Evolutionary conservation across 53 echinoderm and acorn worm genomes (phyloP), one percentile per base, ranked within the genome.

Genomic region (Crossaster papposus): DNA sequence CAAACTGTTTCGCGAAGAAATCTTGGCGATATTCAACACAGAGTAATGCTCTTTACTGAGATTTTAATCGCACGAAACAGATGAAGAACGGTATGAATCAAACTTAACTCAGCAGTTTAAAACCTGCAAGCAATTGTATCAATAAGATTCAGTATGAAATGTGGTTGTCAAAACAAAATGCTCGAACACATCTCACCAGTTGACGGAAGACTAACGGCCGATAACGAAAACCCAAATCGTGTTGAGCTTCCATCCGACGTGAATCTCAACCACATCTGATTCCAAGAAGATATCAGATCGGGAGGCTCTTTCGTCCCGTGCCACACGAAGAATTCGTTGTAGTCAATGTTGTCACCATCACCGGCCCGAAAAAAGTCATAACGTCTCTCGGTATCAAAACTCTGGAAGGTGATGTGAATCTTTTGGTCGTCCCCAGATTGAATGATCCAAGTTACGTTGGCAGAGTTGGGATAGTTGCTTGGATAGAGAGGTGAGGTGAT

Each of bases 191-290:
- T 44, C 44, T 44, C 44, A 44, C 44, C 44, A 1, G 44, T 44
- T 44, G 44, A 44, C 44, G 44, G 44, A 44, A 44, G 44, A 9
- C 44, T 44, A 9, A 44, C 44, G 9, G 44, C 44, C 44, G 44
- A 44, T 44, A 44, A 44, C 44, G 9, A 44, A 44, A 44, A 44
- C 44, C 44, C 44, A 20, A 11, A 58, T 18, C 22, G 22, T 0
- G 15, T 20, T 18, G 0, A 4, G 12, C 22, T 18, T 20, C 17
- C 58, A 44, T 58, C 22, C 22, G 44, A 44, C 44, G 44, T 72
- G 72, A 72, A 72, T 29, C 72, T 26, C 29, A 72, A 30, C 72
- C 72, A 72, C 72, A 72, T 72, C 72, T 72, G 26, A 30, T n/a
- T 72, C 31, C 72, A 26, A 30, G 24, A 28, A 14, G 72, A 72